Conservation (phyloP, 2,888 invertebrate species). For the Coenonympha glycerion region DNA sequence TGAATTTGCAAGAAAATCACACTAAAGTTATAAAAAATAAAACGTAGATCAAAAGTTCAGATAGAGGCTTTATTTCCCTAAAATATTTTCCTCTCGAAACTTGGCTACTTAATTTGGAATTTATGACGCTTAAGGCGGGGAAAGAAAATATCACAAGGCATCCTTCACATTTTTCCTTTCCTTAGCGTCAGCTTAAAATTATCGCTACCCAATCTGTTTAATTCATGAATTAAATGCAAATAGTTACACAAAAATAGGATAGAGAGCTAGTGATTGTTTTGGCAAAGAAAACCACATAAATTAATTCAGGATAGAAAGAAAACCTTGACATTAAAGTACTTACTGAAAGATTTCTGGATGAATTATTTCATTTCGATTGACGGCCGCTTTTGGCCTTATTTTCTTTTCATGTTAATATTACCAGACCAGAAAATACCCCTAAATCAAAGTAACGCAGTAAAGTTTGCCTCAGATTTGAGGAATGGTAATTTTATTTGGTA, state of each 20-base stretch:
- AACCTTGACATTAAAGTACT: background rate
- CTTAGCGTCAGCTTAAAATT: background rate
- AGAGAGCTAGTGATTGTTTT: background rate
- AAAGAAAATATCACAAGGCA: slow-evolving; percentile 6
- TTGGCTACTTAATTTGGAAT: slow-evolving; percentile 8
- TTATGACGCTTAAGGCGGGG: slow-evolving; percentile 4
- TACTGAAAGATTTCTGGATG: background rate
- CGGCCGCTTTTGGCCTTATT: slow-evolving; percentile 1
- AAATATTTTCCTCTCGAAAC: slow-evolving; percentile 6
- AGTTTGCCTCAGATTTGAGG: background rate
- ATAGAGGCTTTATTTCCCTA: background rate
- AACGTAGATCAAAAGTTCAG: background rate
- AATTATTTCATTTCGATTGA: background rate
- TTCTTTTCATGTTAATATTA: slow-evolving; percentile 8
- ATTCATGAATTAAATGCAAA: too few relatives aligned
- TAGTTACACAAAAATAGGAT: too few relatives aligned
- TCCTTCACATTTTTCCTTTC: background rate
- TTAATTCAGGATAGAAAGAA: background rate
- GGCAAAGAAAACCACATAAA: background rate
- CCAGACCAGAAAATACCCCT: slow-evolving; percentile 3
- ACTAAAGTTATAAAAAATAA: background rate
- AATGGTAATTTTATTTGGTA: slow-evolving; percentile 4
- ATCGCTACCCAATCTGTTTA: background rate
- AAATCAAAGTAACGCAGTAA: slow-evolving; percentile 6
- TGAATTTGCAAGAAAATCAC: too few relatives aligned